Base-by-base conservation (phyloP, 2,113 vertebrate species). In the Gavia stellata region DNA sequence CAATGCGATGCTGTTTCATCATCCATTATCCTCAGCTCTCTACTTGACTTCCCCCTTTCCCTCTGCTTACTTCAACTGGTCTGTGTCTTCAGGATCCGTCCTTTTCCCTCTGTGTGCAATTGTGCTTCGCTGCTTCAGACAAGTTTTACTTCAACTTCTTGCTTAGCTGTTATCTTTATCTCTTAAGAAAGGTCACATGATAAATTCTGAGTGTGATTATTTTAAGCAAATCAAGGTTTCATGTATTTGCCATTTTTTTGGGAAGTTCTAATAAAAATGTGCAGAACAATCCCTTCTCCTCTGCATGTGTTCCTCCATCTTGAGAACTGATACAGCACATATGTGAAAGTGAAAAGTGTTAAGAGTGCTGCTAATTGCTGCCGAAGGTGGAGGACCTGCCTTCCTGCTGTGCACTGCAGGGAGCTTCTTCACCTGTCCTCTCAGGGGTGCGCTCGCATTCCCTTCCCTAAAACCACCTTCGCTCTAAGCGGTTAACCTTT, bases 191-290 rank as follows among this genome's bases (percentile, higher is more conserved):
- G 47, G 25, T n/a, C 26, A 49, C 20, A 1, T 12, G 55, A 25
- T 26, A 42, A 73, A 49, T 65, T 72, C 58, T 14, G n/a, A 81
- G n/a, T 13, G 75, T 11, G 24, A 14, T 25, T 81, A 4, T 88
- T 73, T 36, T 42, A 66, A 58, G 59, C 31, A 42, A 65, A 42
- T n/a, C 24, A 20, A n/a, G 24, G 9, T n/a, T 65, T 81, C 47
- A 47, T 0, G 1, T 10, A 4, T 36, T 56, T 36, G 29, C 25
- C 9, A 1, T 19, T 62, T 49, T 49, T 42, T 10, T 1, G 21
- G 33, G 29, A 24, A 34, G 14, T 26, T 58, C 21, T 50, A 36
- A 36, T 33, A 44, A 50, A 56, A 66, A 50, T 6, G 25, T 44
- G 40, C 62, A 49, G 50, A 87, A 11, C 53, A 29, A 18, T 42